Percentiles rank a stretch among this genome's conserved stretches.
These are phyloP conservation scores for Drosophila lutescens DNA, from an alignment of 2,888 invertebrate genomes.

Conservation along the genomic window DNA sequence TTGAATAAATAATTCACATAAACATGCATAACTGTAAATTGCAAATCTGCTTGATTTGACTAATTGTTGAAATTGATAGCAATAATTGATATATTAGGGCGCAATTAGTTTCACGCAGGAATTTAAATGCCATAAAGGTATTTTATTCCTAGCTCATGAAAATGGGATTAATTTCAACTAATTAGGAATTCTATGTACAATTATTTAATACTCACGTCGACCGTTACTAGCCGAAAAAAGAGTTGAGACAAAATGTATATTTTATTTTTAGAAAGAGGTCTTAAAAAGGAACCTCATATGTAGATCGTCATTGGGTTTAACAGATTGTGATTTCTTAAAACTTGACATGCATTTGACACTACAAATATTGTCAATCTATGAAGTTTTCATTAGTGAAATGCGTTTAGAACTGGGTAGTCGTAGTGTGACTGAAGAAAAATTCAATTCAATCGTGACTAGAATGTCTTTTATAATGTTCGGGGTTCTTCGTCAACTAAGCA, in stretches of 20 bases:
- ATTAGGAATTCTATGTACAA: no score
- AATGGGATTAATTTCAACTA: not conserved
- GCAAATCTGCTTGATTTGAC: conserved; percentile 38
- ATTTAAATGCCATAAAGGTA: not conserved
- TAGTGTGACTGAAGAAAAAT: no score
- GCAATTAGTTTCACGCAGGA: not conserved
- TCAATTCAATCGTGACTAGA: not conserved
- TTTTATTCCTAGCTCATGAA: no score
- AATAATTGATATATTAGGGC: conserved; percentile 33
- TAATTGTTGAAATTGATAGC: conserved; percentile 47
- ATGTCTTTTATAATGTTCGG: not conserved
- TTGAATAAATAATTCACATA: conserved; percentile 41
- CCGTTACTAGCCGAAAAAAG: no score
- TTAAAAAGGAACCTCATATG: no score
- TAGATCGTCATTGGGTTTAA: no score
- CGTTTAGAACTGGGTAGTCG: no score
- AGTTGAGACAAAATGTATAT: no score
- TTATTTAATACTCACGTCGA: no score
- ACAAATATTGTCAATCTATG: not conserved
- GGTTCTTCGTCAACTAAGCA: not conserved
- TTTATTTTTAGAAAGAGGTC: no score
- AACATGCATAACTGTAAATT: conserved; percentile 21
- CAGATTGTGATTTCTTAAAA: not conserved
- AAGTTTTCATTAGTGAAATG: no score
- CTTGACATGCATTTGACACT: not conserved